These are phyloP conservation scores for Nyctereutes procyonoides DNA, from an alignment of 2,113 vertebrate genomes.

Conservation along the genomic window DNA sequence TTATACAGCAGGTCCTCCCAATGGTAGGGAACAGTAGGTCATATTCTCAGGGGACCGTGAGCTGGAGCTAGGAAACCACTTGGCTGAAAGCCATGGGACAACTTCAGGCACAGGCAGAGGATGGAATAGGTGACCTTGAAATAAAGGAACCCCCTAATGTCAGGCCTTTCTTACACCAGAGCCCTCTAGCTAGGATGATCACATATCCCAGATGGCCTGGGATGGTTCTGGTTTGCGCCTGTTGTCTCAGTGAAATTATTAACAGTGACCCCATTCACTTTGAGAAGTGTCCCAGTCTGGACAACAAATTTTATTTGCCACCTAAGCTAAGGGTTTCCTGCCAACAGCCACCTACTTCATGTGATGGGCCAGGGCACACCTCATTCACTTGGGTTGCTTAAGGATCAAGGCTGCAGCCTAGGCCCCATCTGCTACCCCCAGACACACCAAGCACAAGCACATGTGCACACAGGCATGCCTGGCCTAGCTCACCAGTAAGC, in stretches of 20 bases:
- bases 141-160: not conserved
- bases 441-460: not conserved
- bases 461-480: not conserved
- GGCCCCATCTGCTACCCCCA: not conserved
- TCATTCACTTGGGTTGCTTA: not conserved
- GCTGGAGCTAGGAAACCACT: not conserved
- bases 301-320: not conserved
- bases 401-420: not conserved
- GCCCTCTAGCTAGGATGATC: not conserved
- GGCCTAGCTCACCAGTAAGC: conserved; percentile 71
- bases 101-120: not conserved
- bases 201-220: not conserved
- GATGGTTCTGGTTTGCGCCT: not conserved
- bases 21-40: not conserved
- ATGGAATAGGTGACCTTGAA: not conserved
- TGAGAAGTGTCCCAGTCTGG: not conserved
- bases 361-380: not conserved
- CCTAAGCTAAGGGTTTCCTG: not conserved
- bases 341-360: not conserved
- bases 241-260: not conserved
- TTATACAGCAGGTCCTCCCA: not conserved
- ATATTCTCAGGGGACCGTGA: not conserved
- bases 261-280: not conserved
- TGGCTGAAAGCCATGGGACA: not conserved
- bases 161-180: not conserved